Base-by-base conservation (phyloP, 1,140 invertebrate genomes). In the Meloidogyne floridensis region DNA sequence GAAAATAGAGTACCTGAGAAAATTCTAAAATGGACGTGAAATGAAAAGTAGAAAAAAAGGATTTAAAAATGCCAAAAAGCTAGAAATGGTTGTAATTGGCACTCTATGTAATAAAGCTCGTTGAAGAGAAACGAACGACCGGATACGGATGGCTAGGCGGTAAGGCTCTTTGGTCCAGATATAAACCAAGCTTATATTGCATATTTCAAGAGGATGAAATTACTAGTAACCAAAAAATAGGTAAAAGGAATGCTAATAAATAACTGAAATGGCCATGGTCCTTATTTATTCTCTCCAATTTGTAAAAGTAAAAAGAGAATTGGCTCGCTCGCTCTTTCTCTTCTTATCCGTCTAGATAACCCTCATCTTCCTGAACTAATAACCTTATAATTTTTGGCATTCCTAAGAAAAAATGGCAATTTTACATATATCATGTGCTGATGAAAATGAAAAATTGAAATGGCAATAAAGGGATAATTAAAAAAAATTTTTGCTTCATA, bases 141-240 rank as follows among this genome's bases (percentile, higher is more conserved):
- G 59, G 59, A 65, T 65, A 65, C n/a, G 15, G 59, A 65, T 65
- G 59, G 59, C 59, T 65, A 65, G 59, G 59, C 59, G 59, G 59
- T 65, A 65, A 65, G 32, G 59, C 59, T 65, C 59, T 65, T 65
- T 65, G 59, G 59, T 18, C 59, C 15, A 10, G 7, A 47, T 47
- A 47, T 4, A 47, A 65, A 65, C 59, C 59, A 65, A 15, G 15
- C 15, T 65, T 59, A 65, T 13, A 13, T 65, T 65, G 32, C 32
- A 32, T 32, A 32, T n/a, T 65, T 6, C n/a, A 65, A 18, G 10
- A 65, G 15, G 10, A 65, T 7, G 15, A n/a, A 65, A 65, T 65
- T 65, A 13, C n/a, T 18, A 18, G 15, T n/a, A 65, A 65, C 59
- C 59, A 65, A 11, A 32, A 32, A 18, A 65, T n/a, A 4, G n/a